Evolutionary conservation across 2,113 vertebrate species (phyloP).

Genomic region (Hemichromis elongatus): DNA sequence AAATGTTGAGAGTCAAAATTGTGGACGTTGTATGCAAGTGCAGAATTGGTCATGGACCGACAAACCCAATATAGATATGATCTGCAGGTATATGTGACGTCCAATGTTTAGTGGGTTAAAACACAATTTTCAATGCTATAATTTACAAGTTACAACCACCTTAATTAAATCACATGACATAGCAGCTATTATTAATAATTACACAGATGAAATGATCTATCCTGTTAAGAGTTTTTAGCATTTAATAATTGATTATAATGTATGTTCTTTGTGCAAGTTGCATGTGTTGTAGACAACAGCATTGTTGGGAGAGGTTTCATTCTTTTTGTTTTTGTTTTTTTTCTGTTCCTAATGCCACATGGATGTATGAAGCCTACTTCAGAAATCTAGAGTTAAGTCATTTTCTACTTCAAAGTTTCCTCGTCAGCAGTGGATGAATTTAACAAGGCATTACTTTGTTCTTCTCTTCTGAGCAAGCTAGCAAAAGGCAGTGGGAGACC

Average conservation of each 20-base stretch:
- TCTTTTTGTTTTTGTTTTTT: background rate
- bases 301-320: background rate
- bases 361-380: background rate
- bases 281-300: accelerated
- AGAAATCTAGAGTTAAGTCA: background rate
- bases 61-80: background rate
- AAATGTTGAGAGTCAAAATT: background rate
- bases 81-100: background rate
- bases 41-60: background rate
- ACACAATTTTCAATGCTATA: background rate
- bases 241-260: background rate
- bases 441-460: background rate
- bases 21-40: too few species aligned
- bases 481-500: background rate
- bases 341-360: too few species aligned
- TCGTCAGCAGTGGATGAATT: background rate
- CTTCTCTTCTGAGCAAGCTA: background rate
- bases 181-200: too few species aligned
- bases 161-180: background rate
- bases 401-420: background rate
- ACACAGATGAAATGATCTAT: accelerated
- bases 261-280: background rate
- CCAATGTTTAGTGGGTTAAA: background rate
- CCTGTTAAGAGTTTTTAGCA: background rate
- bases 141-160: background rate